These are phyloP conservation scores for Gallinago undulata DNA, from an alignment of 2,113 vertebrate genomes.

Conservation along the genomic window DNA sequence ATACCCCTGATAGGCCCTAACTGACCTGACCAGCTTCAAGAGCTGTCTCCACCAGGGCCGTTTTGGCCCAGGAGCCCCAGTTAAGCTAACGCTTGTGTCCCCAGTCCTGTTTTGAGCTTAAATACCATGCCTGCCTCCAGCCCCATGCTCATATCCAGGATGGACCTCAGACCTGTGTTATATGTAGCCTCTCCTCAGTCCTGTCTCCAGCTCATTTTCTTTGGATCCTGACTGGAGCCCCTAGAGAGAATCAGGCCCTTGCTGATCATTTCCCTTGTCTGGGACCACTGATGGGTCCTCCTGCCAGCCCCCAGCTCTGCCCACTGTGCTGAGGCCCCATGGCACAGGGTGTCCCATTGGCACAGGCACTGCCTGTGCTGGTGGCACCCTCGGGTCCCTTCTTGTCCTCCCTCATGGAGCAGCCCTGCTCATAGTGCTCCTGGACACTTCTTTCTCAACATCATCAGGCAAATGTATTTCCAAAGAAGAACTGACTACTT, in stretches of 20 bases:
- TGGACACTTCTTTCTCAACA: rapidly evolving
- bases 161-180: rapidly evolving
- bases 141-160: neutral
- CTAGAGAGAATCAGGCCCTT: neutral
- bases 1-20: neutral
- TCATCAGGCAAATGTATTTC: neutral
- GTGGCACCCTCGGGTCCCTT: rapidly evolving
- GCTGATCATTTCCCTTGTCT: neutral
- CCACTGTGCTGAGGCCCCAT: too few relatives aligned
- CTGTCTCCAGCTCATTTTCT: neutral
- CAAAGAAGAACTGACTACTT: neutral
- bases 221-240: neutral
- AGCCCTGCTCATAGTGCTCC: neutral
- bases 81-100: neutral
- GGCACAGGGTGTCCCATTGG: neutral
- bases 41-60: neutral
- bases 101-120: neutral
- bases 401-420: rapidly evolving
- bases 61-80: neutral
- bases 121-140: neutral
- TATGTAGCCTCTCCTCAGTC: neutral
- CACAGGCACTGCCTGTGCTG: neutral
- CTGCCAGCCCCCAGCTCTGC: too few relatives aligned
- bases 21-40: neutral
- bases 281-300: neutral